A percentile compares a stretch with the other conserved stretches of the same genome.
Conservation (phyloP, 2,888 invertebrate genomes). For the Heliconius erato region DNA sequence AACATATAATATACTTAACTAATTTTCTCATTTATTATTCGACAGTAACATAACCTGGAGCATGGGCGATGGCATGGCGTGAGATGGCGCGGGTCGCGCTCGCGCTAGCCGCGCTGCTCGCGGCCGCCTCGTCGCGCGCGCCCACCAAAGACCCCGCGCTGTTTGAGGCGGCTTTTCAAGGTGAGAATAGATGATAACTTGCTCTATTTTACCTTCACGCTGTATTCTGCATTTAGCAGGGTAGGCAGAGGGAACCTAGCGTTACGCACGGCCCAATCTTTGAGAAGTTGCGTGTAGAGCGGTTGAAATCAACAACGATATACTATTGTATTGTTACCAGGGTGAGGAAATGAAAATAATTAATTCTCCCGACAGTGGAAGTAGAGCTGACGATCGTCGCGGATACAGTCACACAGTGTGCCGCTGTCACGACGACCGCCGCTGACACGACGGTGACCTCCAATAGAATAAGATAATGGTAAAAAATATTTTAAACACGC, state of each 20-base stretch:
- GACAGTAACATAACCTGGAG: slow-evolving; percentile 54
- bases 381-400: too few species aligned
- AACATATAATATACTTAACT: not conserved
- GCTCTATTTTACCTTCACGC: not conserved
- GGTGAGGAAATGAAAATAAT: too few species aligned
- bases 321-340: too few species aligned
- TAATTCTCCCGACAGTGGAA: too few species aligned
- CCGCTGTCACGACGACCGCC: too few species aligned
- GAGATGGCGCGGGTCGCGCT: slow-evolving; percentile 74
- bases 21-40: slow-evolving; percentile 11
- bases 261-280: too few species aligned
- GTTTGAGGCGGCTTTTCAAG: slow-evolving; percentile 87
- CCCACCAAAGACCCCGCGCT: slow-evolving; percentile 74
- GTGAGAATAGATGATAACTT: slow-evolving; percentile 62
- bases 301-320: too few species aligned
- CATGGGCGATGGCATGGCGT: slow-evolving; percentile 82
- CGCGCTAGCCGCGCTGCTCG: slow-evolving; percentile 68
- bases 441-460: too few species aligned
- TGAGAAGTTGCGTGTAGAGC: too few species aligned
- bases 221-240: not conserved
- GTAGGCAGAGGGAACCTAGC: not conserved
- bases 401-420: too few species aligned
- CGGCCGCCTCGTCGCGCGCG: slow-evolving; percentile 64
- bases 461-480: too few species aligned
- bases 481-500: too few species aligned